These are phyloP conservation scores for Galerucella pusilla DNA, from an alignment of 2,888 invertebrate genomes.

Conservation along the genomic window DNA sequence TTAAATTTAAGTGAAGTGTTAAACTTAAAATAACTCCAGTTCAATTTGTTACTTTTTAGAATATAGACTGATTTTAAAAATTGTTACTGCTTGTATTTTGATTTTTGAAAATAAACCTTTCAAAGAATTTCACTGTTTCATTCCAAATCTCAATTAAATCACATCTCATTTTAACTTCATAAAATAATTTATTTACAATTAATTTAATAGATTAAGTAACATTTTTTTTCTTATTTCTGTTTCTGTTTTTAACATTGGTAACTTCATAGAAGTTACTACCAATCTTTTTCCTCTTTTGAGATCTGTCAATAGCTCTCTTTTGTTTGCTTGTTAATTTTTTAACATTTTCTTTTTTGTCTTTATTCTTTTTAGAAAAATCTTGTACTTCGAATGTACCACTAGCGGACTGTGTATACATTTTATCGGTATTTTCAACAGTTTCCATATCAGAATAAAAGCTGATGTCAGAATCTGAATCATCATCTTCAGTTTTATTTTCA, in stretches of 20 bases:
- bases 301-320: constrained; percentile 78
- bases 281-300: constrained; percentile 81
- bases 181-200: not conserved
- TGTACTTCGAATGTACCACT: constrained; percentile 68
- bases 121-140: not conserved
- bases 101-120: constrained; percentile 25
- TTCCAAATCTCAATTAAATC: no score
- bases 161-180: no score
- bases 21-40: constrained; percentile 32
- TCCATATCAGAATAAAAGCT: constrained; percentile 78
- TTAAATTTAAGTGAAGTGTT: constrained; percentile 40
- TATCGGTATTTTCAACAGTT: constrained; percentile 68
- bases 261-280: constrained; percentile 92
- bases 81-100: constrained; percentile 44
- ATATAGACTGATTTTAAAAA: constrained; percentile 46
- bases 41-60: constrained; percentile 42
- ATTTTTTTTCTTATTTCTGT: constrained; percentile 75
- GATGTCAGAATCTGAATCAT: constrained; percentile 71
- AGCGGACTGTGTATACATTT: constrained; percentile 56
- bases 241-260: constrained; percentile 88
- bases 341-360: constrained; percentile 52
- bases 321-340: constrained; percentile 81
- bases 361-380: constrained; percentile 53
- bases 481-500: constrained; percentile 46
- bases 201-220: not conserved